Evolutionary conservation across 2,113 vertebrate species (phyloP), one percentile per base, ranked within the genome.

Genomic region (Marmota flaviventris): DNA sequence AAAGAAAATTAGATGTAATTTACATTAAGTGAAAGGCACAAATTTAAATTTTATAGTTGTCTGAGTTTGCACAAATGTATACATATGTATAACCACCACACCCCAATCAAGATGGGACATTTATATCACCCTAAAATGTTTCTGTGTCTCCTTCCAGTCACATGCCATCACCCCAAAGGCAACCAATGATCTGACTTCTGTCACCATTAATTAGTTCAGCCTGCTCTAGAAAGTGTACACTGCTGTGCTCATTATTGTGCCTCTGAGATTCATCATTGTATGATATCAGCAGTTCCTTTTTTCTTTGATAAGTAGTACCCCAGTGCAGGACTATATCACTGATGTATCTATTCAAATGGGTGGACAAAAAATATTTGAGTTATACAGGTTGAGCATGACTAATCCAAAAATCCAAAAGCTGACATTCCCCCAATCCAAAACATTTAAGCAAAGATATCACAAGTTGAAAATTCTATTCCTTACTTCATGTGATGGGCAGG

Each of bases 1-100:
- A 42, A 34, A 76, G 79, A 73, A 67, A 73, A 45, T 83, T 83
- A 53, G 65, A 34, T 85, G 1, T 88, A 61, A 77, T 95, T 95
- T 94, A 58, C 25, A 63, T 37, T 82, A 58, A 89, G 61, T 76
- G 67, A 96, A 92, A 96, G 27, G 37, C n/a, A 85, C 2, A 85
- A n/a, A 73, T 88, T n/a, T 73, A 78, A 76, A 84, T 95, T 92
- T 75, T 73, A 69, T 56, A 78, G 18, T 84, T 63, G 25, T 77
- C 2, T 76, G 32, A 37, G 2, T 85, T 95, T 91, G 53, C 42
- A 83, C 27, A 91, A 67, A 63, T 63, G 25, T 63, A 63, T 63
- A 61, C 0, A 69, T 67, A 93, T 53, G 5, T 75, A 65, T 75
- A 87, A 70, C 24, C 58, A 70, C 27, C 58, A 81, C 3, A 94